Conservation (phyloP, 2,113 vertebrate species). For the Leptosomus discolor region DNA sequence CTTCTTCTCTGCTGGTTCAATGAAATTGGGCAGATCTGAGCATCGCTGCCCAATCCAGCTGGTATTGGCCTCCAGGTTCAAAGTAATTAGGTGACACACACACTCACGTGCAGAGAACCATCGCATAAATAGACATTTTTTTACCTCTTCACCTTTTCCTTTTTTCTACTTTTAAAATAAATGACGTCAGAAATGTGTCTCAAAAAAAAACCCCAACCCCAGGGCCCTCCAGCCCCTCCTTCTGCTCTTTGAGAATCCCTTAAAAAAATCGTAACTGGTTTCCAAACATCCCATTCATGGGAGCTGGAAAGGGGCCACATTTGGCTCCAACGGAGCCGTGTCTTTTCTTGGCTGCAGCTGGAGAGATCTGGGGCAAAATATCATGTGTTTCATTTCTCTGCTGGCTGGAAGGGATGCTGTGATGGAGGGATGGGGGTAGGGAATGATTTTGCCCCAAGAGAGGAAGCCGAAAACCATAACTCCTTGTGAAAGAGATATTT, state of each 20-base stretch:
- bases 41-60: background rate
- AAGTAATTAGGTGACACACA: too few species aligned
- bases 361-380: background rate
- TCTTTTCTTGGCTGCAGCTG: conserved; percentile 30
- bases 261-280: background rate
- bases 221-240: background rate
- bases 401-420: background rate
- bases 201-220: background rate
- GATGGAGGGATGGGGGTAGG: background rate
- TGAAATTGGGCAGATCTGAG: background rate
- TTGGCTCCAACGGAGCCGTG: background rate
- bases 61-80: background rate
- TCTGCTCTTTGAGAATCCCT: background rate
- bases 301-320: background rate
- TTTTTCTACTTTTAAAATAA: background rate
- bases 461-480: conserved; percentile 23
- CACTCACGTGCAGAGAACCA: background rate
- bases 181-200: background rate
- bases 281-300: conserved; percentile 17
- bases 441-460: background rate
- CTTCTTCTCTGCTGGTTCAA: background rate
- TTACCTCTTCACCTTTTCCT: background rate
- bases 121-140: background rate
- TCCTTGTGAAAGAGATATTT: background rate
- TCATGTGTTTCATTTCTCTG: background rate